phyloP scores from a whole-genome alignment of 2,113 vertebrate species.

The Atherinomorus stipes region DNA sequence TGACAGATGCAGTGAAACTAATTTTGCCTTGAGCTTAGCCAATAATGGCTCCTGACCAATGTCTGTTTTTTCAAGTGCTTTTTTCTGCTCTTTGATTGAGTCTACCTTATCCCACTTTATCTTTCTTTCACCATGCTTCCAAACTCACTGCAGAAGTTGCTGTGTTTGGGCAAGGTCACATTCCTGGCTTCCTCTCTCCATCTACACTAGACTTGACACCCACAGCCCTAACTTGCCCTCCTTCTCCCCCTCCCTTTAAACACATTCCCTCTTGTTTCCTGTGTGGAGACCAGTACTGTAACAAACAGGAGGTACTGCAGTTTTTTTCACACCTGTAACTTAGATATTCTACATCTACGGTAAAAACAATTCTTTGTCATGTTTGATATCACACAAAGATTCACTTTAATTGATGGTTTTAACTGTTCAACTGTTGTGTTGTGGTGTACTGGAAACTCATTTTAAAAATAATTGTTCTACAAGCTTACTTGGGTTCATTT shows the following conservation, averaged over 20 bases:
- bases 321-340: constrained; percentile 48
- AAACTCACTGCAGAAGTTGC: constrained; percentile 40
- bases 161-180: constrained; percentile 72
- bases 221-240: constrained; percentile 9
- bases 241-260: constrained; percentile 41
- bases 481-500: background rate
- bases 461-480: background rate
- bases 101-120: constrained; percentile 29
- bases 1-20: constrained; percentile 55
- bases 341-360: constrained; percentile 28
- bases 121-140: constrained; percentile 31
- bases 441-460: background rate
- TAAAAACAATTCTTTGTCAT: background rate
- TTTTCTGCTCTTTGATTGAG: constrained; percentile 45
- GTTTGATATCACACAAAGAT: background rate
- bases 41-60: constrained; percentile 42
- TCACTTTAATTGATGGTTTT: background rate
- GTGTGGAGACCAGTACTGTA: constrained; percentile 43
- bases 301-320: constrained; percentile 25
- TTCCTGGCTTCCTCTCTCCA: constrained; percentile 64
- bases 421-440: background rate
- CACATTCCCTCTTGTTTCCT: constrained; percentile 55
- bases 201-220: constrained; percentile 40
- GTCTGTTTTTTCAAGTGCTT: constrained; percentile 43
- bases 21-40: constrained; percentile 38